Base-by-base conservation (phyloP, 2,888 invertebrate species). In the Drosophila atripex region DNA sequence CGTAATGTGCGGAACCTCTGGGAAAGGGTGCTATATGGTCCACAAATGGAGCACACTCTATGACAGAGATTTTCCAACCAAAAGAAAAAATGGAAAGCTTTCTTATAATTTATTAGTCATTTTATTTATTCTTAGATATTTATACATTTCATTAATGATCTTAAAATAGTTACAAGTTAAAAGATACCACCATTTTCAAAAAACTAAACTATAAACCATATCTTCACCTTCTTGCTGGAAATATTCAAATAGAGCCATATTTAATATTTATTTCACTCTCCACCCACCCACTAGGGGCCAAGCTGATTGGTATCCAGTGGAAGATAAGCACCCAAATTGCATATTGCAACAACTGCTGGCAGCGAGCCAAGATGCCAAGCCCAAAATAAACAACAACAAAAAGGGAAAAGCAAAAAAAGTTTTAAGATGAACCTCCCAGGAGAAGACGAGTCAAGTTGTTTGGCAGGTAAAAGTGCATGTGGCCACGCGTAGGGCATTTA, bases 221-320 rank as follows among this genome's bases (percentile, higher is more conserved):
- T 51, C 43, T 41, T 8, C 1, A 18, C 32, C 57, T 41, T 21
- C 39, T 32, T 21, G 6, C 52, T 43, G 46, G 45, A 23, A 51
- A 74, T 83, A 86, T 83, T 83, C 71, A 86, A 80, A 86, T 86
- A 80, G 73, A 86, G 80, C 80, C 80, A 83, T 80, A 80, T 80
- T 80, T 80, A 83, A 80, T 73, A 60, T 80, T 79, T 83, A 80
- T 86, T 70, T 82, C 69, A 66, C 73, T 65, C 80, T 86, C 86
- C 80, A 83, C 80, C 86, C 84, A 80, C 80, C 83, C 59, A 52
- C 73, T 49, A 58, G 56, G 56, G 59, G 70, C 61, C 74, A 74
- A 69, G 74, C 84, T 71, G 82, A 82, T 82, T 76, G 73, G 74
- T 84, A 86, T 86, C 82, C 84, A 47, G 14, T 46, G 11, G 50